Conservation (phyloP, 1,140 invertebrate species). For the Neuroterus valhalla region DNA sequence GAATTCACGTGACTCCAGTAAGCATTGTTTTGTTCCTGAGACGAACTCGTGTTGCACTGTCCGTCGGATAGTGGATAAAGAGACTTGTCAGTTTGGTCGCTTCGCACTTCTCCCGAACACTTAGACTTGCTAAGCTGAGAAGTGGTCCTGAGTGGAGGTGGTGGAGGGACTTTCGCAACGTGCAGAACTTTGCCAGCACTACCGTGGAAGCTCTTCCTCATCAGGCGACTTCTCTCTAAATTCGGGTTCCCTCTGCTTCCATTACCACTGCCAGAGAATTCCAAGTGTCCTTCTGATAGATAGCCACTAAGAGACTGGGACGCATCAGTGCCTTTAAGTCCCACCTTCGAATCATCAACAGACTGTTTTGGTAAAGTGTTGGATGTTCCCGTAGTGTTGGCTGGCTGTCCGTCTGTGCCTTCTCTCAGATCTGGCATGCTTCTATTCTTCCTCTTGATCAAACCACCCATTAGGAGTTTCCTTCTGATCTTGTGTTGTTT, state of each 20-base stretch:
- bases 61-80: conserved; percentile 72
- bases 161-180: conserved; percentile 89
- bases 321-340: conserved; percentile 78
- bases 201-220: conserved; percentile 92
- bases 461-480: conserved; percentile 91
- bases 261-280: conserved; percentile 78
- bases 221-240: conserved; percentile 88
- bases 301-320: conserved; percentile 84
- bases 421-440: conserved; percentile 94
- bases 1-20: conserved; percentile 67
- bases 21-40: conserved; percentile 62
- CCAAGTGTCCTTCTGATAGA: conserved; percentile 89
- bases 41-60: conserved; percentile 49
- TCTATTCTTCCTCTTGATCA: conserved; percentile 90
- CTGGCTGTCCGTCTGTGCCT: conserved; percentile 76
- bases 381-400: conserved; percentile 66
- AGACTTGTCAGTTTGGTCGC: conserved; percentile 74
- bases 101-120: conserved; percentile 78
- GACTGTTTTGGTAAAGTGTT: conserved; percentile 76
- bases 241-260: conserved; percentile 83
- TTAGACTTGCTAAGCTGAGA: conserved; percentile 86
- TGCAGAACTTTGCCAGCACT: conserved; percentile 87
- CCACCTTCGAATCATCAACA: conserved; percentile 84
- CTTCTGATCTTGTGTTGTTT: conserved; percentile 93
- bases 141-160: conserved; percentile 89